phyloP scores from a whole-genome alignment of 1,140 invertebrate genomes.

The Procambarus clarkii region DNA sequence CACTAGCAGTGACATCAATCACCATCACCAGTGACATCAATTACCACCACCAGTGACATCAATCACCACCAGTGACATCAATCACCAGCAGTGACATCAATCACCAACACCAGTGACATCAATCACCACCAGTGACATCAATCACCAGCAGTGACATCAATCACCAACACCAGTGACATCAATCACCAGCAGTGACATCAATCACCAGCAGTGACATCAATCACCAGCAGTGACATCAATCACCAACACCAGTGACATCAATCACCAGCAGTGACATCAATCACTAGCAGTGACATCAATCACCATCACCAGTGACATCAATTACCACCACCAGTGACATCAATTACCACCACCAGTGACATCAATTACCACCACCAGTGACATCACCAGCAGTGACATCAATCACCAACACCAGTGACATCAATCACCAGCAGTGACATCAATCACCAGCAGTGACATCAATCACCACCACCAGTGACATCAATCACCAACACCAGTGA shows the following conservation, averaged over 20 bases:
- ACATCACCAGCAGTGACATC: background rate
- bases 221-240: too few species aligned
- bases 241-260: background rate
- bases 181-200: background rate
- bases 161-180: background rate
- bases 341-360: background rate
- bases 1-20: background rate
- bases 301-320: background rate
- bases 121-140: background rate
- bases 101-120: too few species aligned
- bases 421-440: background rate
- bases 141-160: background rate
- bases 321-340: background rate
- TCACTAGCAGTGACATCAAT: background rate
- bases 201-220: background rate
- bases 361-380: background rate
- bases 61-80: background rate
- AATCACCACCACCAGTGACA: background rate
- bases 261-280: background rate
- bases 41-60: background rate
- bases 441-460: background rate
- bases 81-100: too few species aligned
- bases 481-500: background rate
- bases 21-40: background rate
- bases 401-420: background rate